phyloP scores from a whole-genome alignment of 2,113 vertebrate genomes.

The Vulpes vulpes region DNA sequence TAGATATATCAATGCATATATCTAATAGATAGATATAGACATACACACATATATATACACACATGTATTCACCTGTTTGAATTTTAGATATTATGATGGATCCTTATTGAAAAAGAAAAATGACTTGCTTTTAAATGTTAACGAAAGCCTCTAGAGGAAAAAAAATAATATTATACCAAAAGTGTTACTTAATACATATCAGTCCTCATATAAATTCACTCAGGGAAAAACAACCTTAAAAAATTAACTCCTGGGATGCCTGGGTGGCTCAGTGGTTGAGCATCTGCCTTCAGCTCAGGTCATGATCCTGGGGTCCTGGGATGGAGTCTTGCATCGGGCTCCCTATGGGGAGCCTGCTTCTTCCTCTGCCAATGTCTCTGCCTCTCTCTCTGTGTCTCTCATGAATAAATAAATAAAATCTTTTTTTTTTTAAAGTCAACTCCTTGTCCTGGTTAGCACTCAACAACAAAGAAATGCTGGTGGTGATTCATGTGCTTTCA shows the following conservation, averaged over 20 bases:
- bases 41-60: background rate
- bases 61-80: background rate
- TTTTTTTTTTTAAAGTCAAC: background rate
- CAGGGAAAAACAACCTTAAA: background rate
- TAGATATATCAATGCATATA: background rate
- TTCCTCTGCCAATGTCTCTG: too few relatives aligned
- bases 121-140: background rate
- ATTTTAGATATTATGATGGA: background rate
- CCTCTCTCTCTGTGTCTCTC: too few relatives aligned
- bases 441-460: background rate
- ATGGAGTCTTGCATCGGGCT: too few relatives aligned
- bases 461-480: background rate
- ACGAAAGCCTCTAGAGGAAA: conserved; percentile 1
- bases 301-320: too few relatives aligned
- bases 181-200: background rate
- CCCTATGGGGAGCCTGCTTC: too few relatives aligned
- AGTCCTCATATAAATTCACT: background rate
- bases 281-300: too few relatives aligned
- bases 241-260: background rate
- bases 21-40: background rate
- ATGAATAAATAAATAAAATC: too few relatives aligned
- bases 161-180: background rate
- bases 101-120: background rate
- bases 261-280: too few relatives aligned
- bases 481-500: background rate